Conservation (phyloP, 2,113 vertebrate species). For the Vidua macroura region DNA sequence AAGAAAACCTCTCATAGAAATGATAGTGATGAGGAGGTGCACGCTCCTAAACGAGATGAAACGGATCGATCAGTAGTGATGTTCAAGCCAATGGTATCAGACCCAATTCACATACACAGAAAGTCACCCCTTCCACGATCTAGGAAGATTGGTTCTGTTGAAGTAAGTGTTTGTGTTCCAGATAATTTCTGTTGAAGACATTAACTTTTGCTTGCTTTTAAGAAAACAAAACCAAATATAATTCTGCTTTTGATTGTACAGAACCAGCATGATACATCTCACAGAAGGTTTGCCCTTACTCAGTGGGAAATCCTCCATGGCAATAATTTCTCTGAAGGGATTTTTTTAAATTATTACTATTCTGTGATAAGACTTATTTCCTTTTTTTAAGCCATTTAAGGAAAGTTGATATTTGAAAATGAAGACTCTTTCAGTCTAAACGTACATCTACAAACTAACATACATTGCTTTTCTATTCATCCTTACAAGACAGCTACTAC, state of each 20-base stretch:
- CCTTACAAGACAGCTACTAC: not conserved
- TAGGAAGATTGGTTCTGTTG: constrained; percentile 84
- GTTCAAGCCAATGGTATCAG: constrained; percentile 88
- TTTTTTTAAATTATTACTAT: not conserved
- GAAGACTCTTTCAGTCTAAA: not conserved
- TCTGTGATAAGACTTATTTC: not conserved
- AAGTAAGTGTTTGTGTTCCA: constrained; percentile 79
- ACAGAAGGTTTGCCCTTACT: not conserved
- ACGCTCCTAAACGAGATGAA: constrained; percentile 79
- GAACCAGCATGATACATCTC: not conserved
- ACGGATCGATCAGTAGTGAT: constrained; percentile 80
- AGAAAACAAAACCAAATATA: not conserved
- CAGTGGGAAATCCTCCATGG: not conserved
- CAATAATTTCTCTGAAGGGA: not conserved
- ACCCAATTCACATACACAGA: constrained; percentile 90
- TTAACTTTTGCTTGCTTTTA: constrained; percentile 24
- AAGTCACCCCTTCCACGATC: constrained; percentile 86
- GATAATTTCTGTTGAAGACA: not conserved
- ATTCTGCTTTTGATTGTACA: not conserved
- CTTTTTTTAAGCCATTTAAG: not conserved
- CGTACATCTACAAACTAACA: not conserved
- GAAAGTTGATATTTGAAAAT: not conserved
- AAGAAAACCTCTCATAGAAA: constrained; percentile 73
- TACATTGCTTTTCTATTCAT: constrained; percentile 10
- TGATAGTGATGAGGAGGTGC: constrained; percentile 82